Evolutionary conservation across 1,140 invertebrate species (phyloP), one percentile per base, ranked within the genome.

Genomic region (Trinorchestia longiramus): DNA sequence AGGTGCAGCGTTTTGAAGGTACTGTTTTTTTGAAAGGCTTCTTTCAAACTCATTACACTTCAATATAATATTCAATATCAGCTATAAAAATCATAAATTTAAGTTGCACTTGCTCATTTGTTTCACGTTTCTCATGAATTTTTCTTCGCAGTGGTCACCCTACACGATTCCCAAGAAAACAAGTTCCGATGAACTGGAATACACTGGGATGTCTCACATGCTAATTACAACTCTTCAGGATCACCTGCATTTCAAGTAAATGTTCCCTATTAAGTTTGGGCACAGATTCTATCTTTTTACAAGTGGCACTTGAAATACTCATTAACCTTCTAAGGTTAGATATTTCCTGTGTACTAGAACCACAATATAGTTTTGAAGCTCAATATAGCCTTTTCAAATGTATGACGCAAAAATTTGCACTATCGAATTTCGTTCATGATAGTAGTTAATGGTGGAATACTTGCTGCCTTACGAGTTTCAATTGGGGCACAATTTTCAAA

Each of bases 1-100:
- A 42, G 43, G 43, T 94, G 92, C 43, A 94, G 92, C 43, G 88
- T 90, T 90, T 28, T 90, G 28, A 41, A 90, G 41, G 88, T 90
- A 90, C 15, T 11, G n/a, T n/a, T 36, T 19, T 77, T 3, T 36
- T 77, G 1, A 77, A 77, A 77, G 1, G 36, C 3, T 36, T 77
- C 62, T 23, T 36, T 77, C 28, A 77, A 23, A 36, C 11, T 77
- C 15, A 77, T 23, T 77, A 36, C 62, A 19, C 11, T 36, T 77
- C 62, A 36, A 77, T 77, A 36, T 23, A 77, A 36, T 3, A 77
- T 77, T 36, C 19, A 53, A 77, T 36, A 36, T 77, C 11, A 15
- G 62, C 62, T 11, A 36, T 36, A 36, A 36, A 15, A 77, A 77
- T 3, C 28, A 15, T 1, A 77, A 23, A 77, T 77, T 77, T 28